Conservation (phyloP, 2,888 invertebrate species). For the Lepidonotus clava region DNA sequence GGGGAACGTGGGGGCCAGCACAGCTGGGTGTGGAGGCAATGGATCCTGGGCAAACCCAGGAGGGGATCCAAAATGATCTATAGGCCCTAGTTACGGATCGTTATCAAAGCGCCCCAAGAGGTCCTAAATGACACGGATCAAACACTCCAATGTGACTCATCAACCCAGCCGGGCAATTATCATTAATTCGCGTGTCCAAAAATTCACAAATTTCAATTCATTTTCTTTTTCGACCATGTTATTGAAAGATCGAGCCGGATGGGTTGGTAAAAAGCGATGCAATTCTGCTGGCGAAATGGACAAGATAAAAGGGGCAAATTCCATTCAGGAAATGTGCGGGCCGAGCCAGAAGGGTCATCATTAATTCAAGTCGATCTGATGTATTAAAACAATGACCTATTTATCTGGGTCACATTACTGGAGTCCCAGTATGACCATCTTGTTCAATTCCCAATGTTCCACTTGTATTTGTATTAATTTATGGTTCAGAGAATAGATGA, state of each 20-base stretch:
- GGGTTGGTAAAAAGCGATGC: neutral
- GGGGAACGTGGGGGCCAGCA: too few relatives aligned
- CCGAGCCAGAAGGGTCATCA: neutral
- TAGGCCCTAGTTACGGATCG: neutral
- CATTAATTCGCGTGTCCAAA: conserved; percentile 10
- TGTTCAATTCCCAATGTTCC: neutral
- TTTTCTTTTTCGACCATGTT: neutral
- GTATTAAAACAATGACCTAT: conserved; percentile 2
- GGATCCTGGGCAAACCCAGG: too few relatives aligned
- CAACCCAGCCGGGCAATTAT: neutral
- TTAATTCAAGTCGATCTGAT: conserved; percentile 8
- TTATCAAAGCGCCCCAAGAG: neutral
- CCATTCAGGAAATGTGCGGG: neutral
- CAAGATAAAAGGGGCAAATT: neutral
- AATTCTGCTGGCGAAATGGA: neutral
- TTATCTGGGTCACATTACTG: neutral
- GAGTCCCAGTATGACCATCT: neutral
- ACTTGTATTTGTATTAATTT: neutral
- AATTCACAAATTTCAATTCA: neutral
- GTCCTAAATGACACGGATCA: conserved; percentile 16
- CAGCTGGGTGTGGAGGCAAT: too few relatives aligned
- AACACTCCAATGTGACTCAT: neutral
- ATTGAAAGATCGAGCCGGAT: neutral
- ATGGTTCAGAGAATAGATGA: neutral
- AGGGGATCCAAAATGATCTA: conserved; percentile 21